Conservation (phyloP, 2,888 invertebrate species). For the Pammene aurita region DNA sequence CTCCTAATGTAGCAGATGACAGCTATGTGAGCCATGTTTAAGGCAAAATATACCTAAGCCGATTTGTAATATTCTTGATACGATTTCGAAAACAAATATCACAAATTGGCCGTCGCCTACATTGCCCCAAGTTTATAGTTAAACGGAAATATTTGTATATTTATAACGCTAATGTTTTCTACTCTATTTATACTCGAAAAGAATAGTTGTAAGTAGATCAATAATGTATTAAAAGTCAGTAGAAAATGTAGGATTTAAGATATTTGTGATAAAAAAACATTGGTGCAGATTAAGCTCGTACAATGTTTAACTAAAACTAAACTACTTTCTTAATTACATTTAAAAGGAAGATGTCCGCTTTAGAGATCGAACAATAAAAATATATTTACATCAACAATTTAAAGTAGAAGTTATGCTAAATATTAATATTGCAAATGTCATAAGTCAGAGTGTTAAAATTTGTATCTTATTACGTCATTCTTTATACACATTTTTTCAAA, state of each 20-base stretch:
- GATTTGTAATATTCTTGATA: not conserved
- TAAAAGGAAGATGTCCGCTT: conserved; percentile 42
- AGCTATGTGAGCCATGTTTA: conserved; percentile 5
- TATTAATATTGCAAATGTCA: conserved; percentile 75
- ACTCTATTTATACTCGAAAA: conserved; percentile 26
- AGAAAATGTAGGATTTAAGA: conserved; percentile 45
- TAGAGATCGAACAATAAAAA: conserved; percentile 32
- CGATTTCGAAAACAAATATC: not conserved
- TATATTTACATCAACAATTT: conserved; percentile 67
- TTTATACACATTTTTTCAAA: conserved; percentile 66
- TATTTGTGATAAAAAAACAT: conserved; percentile 39
- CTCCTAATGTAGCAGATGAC: not conserved
- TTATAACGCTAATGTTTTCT: conserved; percentile 1
- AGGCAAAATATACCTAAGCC: not conserved
- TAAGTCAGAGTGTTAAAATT: conserved; percentile 66
- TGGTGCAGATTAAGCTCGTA: conserved; percentile 45
- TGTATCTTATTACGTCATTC: conserved; percentile 47
- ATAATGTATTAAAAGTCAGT: conserved; percentile 43
- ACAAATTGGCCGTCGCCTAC: not conserved
- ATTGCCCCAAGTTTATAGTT: not conserved
- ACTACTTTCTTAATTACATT: conserved; percentile 40
- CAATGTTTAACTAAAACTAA: conserved; percentile 35
- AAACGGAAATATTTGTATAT: not conserved
- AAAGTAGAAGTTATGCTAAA: conserved; percentile 54
- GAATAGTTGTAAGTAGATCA: conserved; percentile 22